A percentile compares a stretch with the other conserved stretches of the same genome.
These are phyloP conservation scores for Caenorhabditis sulstoni DNA, from an alignment of 2,888 invertebrate genomes.

Conservation along the genomic window DNA sequence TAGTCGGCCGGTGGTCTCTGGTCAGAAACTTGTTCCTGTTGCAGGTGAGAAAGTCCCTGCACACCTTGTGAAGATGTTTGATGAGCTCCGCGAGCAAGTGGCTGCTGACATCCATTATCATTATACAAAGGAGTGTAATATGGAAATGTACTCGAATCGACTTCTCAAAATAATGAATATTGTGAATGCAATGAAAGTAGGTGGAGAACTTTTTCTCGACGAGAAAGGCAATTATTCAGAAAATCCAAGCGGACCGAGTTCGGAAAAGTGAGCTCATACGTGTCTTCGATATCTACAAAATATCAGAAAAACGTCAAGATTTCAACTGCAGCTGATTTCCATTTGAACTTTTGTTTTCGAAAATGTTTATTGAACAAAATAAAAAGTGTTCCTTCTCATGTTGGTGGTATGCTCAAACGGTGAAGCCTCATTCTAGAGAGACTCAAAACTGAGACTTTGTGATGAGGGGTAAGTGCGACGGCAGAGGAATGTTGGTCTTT, in stretches of 20 bases:
- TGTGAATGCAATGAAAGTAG: slow-evolving; percentile 36
- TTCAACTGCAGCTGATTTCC: slow-evolving; percentile 39
- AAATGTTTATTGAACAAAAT: not conserved
- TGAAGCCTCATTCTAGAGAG: slow-evolving; percentile 12
- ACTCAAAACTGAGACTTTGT: slow-evolving; percentile 34
- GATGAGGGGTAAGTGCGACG: slow-evolving; percentile 20
- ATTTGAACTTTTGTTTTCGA: not conserved
- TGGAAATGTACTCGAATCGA: slow-evolving; percentile 38
- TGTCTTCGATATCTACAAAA: slow-evolving; percentile 47
- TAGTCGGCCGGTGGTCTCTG: slow-evolving; percentile 1
- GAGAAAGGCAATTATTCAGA: slow-evolving; percentile 38
- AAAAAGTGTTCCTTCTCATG: slow-evolving; percentile 5
- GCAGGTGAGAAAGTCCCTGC: slow-evolving; percentile 28
- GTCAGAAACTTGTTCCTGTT: not conserved
- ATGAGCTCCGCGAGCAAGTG: slow-evolving; percentile 43
- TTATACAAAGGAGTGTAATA: slow-evolving; percentile 25
- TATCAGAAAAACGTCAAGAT: slow-evolving; percentile 49
- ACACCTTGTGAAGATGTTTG: slow-evolving; percentile 24
- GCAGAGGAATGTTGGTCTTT: slow-evolving; percentile 39
- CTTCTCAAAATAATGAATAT: slow-evolving; percentile 30
- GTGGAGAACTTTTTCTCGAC: not conserved
- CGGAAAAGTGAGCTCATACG: slow-evolving; percentile 39
- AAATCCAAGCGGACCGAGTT: slow-evolving; percentile 37
- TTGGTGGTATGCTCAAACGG: slow-evolving; percentile 24
- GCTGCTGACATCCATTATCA: slow-evolving; percentile 30